Evolutionary conservation across 2,888 invertebrate species (phyloP), one percentile per base, ranked within the genome.

Genomic region (Protodeltote pygarga): DNA sequence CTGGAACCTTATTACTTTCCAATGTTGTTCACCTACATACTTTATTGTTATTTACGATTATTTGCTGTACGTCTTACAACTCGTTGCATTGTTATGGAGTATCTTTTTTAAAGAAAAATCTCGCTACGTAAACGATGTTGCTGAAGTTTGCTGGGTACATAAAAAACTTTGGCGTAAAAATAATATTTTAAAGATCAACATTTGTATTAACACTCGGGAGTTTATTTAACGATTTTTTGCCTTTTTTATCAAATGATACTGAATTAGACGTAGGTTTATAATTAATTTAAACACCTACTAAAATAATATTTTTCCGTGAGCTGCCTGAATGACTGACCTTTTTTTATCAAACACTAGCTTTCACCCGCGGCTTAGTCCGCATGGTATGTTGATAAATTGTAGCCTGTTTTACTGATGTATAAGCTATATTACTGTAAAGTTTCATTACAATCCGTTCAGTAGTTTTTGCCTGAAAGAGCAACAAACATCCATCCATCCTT

Each of bases 21-120:
- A 69, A 83, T 83, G 78, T 77, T 77, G 70, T 81, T 80, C 77
- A 80, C 78, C 79, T 79, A 77, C 71, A 73, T 72, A 69, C 61
- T 79, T 76, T 79, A 80, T 81, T 74, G 71, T 80, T 83, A 72
- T 84, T 81, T 83, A 82, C 75, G 81, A 67, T 77, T 75, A 80
- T 80, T 74, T 57, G 53, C 42, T 65, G 10, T 27, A 19, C 38
- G 23, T 41, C 16, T 34, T 51, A 37, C 50, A 45, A 33, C 34
- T 35, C 25, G 31, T 17, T 52, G 44, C 37, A 55, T 55, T 40
- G 25, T 37, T 23, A 45, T 38, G 23, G 15, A 45, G 10, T 19
- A 38, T 41, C 21, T 27, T 50, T 40, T 24, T 24, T 4, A 20
- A 44, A 55, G 34, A 23, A 49, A 39, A 58, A 35, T 39, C 20